A percentile compares a stretch with the other conserved stretches of the same genome.
Conservation (phyloP, 1,140 invertebrate species). For the Triops cancriformis region DNA sequence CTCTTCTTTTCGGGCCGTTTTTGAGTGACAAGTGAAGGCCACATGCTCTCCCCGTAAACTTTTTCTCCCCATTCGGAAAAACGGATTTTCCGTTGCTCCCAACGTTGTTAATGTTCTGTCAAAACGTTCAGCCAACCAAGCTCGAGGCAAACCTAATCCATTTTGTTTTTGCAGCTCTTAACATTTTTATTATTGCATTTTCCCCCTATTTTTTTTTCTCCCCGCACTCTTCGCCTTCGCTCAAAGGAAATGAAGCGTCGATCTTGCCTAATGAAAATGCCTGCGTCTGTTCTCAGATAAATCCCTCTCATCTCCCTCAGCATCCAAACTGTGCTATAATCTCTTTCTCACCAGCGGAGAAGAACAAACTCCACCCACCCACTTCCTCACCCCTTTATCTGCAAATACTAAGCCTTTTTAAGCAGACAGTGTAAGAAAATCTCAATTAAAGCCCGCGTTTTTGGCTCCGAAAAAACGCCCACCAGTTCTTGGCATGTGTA, state of each 20-base stretch:
- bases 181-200: background rate
- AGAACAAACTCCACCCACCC: background rate
- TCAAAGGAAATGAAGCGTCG: conserved; percentile 4
- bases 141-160: too few species aligned
- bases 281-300: background rate
- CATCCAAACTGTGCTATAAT: background rate
- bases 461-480: background rate
- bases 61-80: too few species aligned
- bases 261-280: conserved; percentile 10
- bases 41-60: too few species aligned
- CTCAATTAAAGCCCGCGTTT: background rate
- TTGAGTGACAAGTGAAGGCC: too few species aligned
- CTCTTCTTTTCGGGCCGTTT: too few species aligned
- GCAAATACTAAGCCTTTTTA: background rate
- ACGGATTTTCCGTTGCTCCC: too few species aligned
- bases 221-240: background rate
- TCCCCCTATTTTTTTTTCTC: background rate
- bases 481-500: background rate
- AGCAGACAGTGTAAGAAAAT: background rate
- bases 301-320: background rate
- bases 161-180: background rate
- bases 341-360: background rate
- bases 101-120: too few species aligned
- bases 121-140: too few species aligned
- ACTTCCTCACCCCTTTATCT: background rate